Conservation (phyloP, 2,888 invertebrate genomes). For the Aleiodes leptofemur region DNA sequence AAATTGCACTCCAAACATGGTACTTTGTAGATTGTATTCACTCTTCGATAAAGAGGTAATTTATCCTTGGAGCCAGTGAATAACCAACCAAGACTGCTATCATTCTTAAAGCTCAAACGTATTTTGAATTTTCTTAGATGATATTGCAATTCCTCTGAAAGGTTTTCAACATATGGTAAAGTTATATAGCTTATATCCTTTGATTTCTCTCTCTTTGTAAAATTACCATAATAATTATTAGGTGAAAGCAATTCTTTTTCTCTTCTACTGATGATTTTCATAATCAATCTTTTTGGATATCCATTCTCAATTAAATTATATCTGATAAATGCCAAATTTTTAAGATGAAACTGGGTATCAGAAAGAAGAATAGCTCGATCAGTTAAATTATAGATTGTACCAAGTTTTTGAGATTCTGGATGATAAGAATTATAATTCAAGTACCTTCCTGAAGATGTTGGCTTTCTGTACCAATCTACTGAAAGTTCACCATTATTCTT, state of each 20-base stretch:
- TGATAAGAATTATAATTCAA: constrained; percentile 45
- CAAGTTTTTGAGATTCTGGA: constrained; percentile 29
- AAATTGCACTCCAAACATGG: constrained; percentile 37
- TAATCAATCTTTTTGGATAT: constrained; percentile 33
- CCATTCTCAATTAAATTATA: constrained; percentile 27
- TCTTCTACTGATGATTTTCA: not conserved
- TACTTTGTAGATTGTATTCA: constrained; percentile 31
- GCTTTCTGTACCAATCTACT: constrained; percentile 43
- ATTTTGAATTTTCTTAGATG: constrained; percentile 19
- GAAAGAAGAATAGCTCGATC: constrained; percentile 35
- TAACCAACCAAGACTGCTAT: constrained; percentile 35
- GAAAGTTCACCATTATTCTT: not conserved
- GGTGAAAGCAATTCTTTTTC: not conserved
- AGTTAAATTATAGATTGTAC: constrained; percentile 29
- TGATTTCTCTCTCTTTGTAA: not conserved
- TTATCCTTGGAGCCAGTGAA: constrained; percentile 40
- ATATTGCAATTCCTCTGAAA: constrained; percentile 30
- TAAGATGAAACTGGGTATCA: constrained; percentile 26
- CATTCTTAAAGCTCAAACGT: constrained; percentile 28
- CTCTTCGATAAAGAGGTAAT: not conserved
- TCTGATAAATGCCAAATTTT: constrained; percentile 34
- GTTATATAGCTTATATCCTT: not conserved
- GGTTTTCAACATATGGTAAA: constrained; percentile 35
- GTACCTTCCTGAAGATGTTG: constrained; percentile 40
- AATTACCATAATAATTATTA: not conserved